Evolutionary conservation across 1,140 invertebrate genomes (phyloP).

Genomic region (Drosophila biarmipes): DNA sequence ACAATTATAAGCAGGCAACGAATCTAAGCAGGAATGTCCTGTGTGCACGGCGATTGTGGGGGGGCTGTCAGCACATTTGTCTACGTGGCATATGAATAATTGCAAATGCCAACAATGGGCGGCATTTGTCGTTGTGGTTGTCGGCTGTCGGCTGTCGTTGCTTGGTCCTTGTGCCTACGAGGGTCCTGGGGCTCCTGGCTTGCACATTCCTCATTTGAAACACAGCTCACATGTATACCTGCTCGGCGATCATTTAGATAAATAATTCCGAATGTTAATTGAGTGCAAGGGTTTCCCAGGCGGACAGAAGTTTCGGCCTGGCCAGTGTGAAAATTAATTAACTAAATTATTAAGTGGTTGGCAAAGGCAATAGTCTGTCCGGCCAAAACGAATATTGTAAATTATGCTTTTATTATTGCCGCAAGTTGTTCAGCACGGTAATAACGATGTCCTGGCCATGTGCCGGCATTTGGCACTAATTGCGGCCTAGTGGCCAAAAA

Average conservation of each 20-base stretch:
- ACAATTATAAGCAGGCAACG: slow-evolving; percentile 75
- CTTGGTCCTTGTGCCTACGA: slow-evolving; percentile 8
- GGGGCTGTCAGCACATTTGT: slow-evolving; percentile 78
- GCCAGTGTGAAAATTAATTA: slow-evolving; percentile 74
- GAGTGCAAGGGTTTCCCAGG: slow-evolving; percentile 71
- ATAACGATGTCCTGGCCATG: slow-evolving; percentile 75
- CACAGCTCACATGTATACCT: slow-evolving; percentile 23
- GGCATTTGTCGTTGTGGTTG: slow-evolving; percentile 63
- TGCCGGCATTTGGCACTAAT: slow-evolving; percentile 71
- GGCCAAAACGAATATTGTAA: slow-evolving; percentile 62
- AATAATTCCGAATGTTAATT: slow-evolving; percentile 81
- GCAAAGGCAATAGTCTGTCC: not conserved
- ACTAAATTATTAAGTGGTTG: slow-evolving; percentile 75
- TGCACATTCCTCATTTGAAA: slow-evolving; percentile 54
- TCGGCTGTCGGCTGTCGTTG: slow-evolving; percentile 26
- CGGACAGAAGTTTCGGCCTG: slow-evolving; percentile 54
- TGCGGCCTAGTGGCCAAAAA: slow-evolving; percentile 71
- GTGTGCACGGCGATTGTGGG: slow-evolving; percentile 19
- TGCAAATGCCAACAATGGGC: slow-evolving; percentile 79
- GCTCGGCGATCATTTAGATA: slow-evolving; percentile 68
- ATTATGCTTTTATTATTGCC: slow-evolving; percentile 80
- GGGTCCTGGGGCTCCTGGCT: not conserved
- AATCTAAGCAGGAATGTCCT: slow-evolving; percentile 77
- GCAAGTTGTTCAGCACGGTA: slow-evolving; percentile 71
- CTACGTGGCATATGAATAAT: slow-evolving; percentile 82